These are phyloP conservation scores for Leptinotarsa peninsularis DNA, from an alignment of 2,888 invertebrate species.

Conservation along the genomic window DNA sequence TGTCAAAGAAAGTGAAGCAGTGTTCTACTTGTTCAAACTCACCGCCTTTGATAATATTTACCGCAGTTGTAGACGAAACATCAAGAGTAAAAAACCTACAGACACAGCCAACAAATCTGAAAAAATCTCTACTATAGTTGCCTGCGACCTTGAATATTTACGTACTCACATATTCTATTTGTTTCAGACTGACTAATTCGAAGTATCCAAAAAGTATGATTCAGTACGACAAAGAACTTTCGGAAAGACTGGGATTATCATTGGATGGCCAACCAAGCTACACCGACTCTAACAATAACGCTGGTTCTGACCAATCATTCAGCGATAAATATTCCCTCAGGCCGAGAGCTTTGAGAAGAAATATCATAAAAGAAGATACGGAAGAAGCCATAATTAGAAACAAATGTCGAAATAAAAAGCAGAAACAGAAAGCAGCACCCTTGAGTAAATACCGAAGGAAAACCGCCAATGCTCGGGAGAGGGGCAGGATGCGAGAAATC, in stretches of 20 bases:
- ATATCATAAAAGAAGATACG: slow-evolving; percentile 38
- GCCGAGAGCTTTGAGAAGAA: slow-evolving; percentile 59
- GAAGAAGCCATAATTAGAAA: slow-evolving; percentile 42
- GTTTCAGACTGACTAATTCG: slow-evolving; percentile 4
- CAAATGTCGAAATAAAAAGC: slow-evolving; percentile 41
- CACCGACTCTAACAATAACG: slow-evolving; percentile 63
- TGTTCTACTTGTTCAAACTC: too few species aligned
- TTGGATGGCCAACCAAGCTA: slow-evolving; percentile 52
- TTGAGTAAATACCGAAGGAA: slow-evolving; percentile 77
- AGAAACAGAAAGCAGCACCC: slow-evolving; percentile 67
- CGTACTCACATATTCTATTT: neutral
- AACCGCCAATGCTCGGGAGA: slow-evolving; percentile 77
- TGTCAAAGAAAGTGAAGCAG: too few species aligned
- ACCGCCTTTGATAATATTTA: too few species aligned
- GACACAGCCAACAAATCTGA: too few species aligned
- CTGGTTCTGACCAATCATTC: slow-evolving; percentile 52
- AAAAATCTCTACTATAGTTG: too few species aligned
- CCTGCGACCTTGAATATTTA: too few species aligned
- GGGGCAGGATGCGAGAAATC: slow-evolving; percentile 76
- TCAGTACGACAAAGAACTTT: slow-evolving; percentile 61
- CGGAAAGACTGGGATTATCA: slow-evolving; percentile 60
- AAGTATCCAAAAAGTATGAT: slow-evolving; percentile 50
- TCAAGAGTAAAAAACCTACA: too few species aligned
- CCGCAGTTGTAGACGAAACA: too few species aligned
- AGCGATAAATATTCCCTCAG: slow-evolving; percentile 65